A percentile compares a stretch with the other conserved stretches of the same genome.
Evolutionary conservation across 1,140 invertebrate genomes (phyloP).

Genomic region (Trichonephila clavipes): DNA sequence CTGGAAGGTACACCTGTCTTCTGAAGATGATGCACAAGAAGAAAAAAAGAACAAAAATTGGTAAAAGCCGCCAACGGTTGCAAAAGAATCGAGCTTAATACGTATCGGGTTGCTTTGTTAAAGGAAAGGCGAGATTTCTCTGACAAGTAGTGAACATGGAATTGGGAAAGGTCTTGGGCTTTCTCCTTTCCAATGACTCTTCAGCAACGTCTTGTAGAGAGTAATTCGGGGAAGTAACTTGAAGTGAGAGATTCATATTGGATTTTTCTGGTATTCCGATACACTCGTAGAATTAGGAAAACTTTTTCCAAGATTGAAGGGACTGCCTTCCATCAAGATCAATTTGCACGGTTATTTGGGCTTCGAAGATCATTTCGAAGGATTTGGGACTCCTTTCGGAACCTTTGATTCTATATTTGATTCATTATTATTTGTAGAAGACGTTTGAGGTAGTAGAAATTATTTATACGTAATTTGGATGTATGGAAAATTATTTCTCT

Average conservation of each 20-base stretch:
- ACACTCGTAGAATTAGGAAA: slow-evolving; percentile 15
- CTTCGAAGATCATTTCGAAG: background rate
- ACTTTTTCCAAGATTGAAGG: background rate
- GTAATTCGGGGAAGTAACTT: slow-evolving; percentile 36
- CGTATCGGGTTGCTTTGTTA: slow-evolving; percentile 61
- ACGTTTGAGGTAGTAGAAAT: no score
- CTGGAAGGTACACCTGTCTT: slow-evolving; percentile 47
- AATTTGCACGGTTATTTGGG: slow-evolving; percentile 9
- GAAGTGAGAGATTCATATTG: slow-evolving; percentile 46
- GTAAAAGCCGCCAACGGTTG: slow-evolving; percentile 35
- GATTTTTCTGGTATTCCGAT: slow-evolving; percentile 20
- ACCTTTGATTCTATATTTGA: background rate
- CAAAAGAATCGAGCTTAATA: slow-evolving; percentile 42
- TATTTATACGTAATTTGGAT: no score
- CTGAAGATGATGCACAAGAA: background rate
- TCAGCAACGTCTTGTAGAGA: background rate
- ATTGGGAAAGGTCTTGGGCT: background rate
- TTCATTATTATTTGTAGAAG: no score
- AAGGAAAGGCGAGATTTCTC: slow-evolving; percentile 14
- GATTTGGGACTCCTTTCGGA: background rate
- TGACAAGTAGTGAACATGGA: background rate
- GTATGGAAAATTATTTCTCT: no score
- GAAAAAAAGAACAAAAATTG: background rate
- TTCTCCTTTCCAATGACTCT: background rate
- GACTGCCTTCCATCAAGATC: background rate